Conservation (phyloP, 2,888 invertebrate genomes). For the Lasiommata megera region DNA sequence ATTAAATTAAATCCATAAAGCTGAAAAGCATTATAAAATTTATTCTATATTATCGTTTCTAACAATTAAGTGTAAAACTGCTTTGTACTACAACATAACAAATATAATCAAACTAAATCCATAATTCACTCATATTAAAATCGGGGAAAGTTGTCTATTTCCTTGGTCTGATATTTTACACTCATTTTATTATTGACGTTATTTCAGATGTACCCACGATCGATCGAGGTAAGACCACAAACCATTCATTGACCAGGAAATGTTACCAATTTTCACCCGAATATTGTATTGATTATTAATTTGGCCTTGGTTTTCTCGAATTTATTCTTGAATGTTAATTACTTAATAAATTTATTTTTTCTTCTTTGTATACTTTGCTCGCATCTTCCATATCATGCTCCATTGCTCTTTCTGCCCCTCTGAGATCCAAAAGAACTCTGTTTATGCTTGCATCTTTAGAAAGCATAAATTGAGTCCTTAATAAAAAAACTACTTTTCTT, state of each 20-base stretch:
- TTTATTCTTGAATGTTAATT: constrained; percentile 29
- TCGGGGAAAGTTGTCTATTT: constrained; percentile 63
- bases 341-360: constrained; percentile 31
- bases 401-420: constrained; percentile 33
- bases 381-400: constrained; percentile 35
- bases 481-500: constrained; percentile 28
- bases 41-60: no score
- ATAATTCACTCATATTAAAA: constrained; percentile 36
- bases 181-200: constrained; percentile 63
- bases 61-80: no score
- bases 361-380: constrained; percentile 32
- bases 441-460: constrained; percentile 12
- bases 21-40: no score
- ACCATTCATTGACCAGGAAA: constrained; percentile 62
- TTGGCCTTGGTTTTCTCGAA: constrained; percentile 31
- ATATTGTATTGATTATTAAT: constrained; percentile 31
- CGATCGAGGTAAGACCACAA: constrained; percentile 73
- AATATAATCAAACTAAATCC: constrained; percentile 42
- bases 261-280: constrained; percentile 60
- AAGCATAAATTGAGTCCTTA: constrained; percentile 21
- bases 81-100: constrained; percentile 59
- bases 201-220: constrained; percentile 72
- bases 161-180: constrained; percentile 54
- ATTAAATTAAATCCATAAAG: no score
- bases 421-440: constrained; percentile 9